Percentiles rank a stretch among this genome's conserved stretches.
Evolutionary conservation across 1,140 invertebrate species (phyloP).

Genomic region (Dinoponera quadriceps): DNA sequence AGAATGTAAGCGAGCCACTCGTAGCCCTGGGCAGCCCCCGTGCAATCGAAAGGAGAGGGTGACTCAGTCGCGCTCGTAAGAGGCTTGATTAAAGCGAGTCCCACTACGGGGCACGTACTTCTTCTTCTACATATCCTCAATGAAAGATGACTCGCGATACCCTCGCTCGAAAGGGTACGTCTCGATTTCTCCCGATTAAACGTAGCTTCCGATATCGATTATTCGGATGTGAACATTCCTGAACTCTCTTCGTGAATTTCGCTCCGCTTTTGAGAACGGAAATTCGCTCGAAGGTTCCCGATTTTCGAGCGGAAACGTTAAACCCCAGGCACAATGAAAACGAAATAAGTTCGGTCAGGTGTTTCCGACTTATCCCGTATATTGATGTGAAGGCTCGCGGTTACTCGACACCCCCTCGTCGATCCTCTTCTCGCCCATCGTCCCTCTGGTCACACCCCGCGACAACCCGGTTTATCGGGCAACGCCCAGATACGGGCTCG

Average conservation of each 20-base stretch:
- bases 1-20: conserved; percentile 1
- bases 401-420: conserved; percentile 58
- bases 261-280: no score
- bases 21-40: not conserved
- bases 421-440: conserved; percentile 33
- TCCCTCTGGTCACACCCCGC: conserved; percentile 42
- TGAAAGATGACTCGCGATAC: not conserved
- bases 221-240: not conserved
- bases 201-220: no score
- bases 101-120: not conserved
- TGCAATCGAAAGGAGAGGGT: not conserved
- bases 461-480: conserved; percentile 70
- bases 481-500: conserved; percentile 76
- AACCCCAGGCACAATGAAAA: not conserved
- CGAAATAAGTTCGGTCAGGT: not conserved
- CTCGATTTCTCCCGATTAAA: not conserved
- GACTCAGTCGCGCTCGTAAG: not conserved
- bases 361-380: not conserved
- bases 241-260: no score
- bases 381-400: conserved; percentile 25
- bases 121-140: conserved; percentile 5
- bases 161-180: not conserved
- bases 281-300: no score
- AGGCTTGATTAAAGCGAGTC: conserved; percentile 63
- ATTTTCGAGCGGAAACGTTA: no score